Percentiles rank a stretch among this genome's conserved stretches.
These are phyloP conservation scores for Paradoxurus hermaphroditus DNA, from an alignment of 2,113 vertebrate genomes.

Conservation along the genomic window DNA sequence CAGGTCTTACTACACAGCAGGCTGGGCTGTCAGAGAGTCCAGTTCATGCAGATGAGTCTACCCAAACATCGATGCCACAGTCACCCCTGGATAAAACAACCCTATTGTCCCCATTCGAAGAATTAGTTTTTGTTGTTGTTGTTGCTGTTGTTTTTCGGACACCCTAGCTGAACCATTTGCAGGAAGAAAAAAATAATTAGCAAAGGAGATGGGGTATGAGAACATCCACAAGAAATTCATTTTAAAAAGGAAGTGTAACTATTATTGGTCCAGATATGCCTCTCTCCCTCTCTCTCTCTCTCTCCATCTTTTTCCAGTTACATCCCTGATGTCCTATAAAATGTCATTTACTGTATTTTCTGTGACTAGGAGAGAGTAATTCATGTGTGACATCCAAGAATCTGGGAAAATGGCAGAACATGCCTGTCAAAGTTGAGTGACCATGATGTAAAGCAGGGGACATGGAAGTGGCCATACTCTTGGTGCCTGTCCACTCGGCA, in stretches of 20 bases:
- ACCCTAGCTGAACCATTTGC: rapidly evolving
- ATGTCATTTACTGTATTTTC: neutral
- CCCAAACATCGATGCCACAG: rapidly evolving
- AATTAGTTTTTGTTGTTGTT: rapidly evolving
- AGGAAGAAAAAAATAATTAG: neutral
- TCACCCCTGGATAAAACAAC: neutral
- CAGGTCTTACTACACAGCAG: rapidly evolving
- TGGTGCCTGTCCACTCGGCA: rapidly evolving
- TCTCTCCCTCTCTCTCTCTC: neutral
- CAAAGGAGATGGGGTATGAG: neutral
- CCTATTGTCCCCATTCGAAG: neutral
- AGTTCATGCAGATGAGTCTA: too few relatives aligned
- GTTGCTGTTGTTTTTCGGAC: neutral
- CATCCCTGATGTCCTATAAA: neutral
- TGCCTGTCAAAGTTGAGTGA: neutral
- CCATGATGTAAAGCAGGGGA: neutral
- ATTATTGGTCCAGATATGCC: neutral
- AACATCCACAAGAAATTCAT: neutral
- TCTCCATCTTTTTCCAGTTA: neutral
- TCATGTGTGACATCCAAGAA: neutral
- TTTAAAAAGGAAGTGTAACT: neutral
- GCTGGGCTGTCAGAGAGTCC: rapidly evolving
- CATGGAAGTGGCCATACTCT: rapidly evolving
- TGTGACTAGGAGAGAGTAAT: neutral
- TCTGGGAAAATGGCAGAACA: neutral